Conservation (phyloP, 1,140 invertebrate species). For the Samia ricini region DNA sequence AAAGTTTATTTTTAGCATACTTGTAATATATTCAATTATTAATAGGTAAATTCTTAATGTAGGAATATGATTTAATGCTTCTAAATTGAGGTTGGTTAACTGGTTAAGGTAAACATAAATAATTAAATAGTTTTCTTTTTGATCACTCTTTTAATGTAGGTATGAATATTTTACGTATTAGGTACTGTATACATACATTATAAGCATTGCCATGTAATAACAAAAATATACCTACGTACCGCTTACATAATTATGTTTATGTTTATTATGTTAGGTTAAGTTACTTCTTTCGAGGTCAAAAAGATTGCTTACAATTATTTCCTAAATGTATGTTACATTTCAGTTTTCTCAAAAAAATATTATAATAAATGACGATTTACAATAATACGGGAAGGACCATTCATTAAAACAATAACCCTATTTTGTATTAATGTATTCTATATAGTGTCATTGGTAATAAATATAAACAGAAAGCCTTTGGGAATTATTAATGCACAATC, state of each 20-base stretch:
- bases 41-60: too few relatives aligned
- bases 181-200: conserved; percentile 4
- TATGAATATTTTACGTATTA: conserved; percentile 11
- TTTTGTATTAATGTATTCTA: too few relatives aligned
- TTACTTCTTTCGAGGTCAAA: conserved; percentile 4
- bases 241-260: background rate
- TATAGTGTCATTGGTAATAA: too few relatives aligned
- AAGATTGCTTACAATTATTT: background rate
- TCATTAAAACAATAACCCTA: too few relatives aligned
- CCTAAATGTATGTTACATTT: background rate
- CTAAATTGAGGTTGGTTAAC: background rate
- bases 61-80: background rate
- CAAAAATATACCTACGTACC: conserved; percentile 11
- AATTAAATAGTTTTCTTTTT: background rate
- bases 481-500: background rate
- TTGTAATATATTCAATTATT: too few relatives aligned
- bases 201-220: conserved; percentile 11
- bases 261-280: too few relatives aligned
- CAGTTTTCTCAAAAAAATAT: background rate
- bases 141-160: conserved; percentile 14
- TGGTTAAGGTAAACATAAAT: background rate
- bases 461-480: background rate
- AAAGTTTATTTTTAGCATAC: too few relatives aligned
- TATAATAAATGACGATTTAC: background rate
- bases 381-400: background rate